Base-by-base conservation (phyloP, 2,113 vertebrate species). In the Neomonachus schauinslandi region DNA sequence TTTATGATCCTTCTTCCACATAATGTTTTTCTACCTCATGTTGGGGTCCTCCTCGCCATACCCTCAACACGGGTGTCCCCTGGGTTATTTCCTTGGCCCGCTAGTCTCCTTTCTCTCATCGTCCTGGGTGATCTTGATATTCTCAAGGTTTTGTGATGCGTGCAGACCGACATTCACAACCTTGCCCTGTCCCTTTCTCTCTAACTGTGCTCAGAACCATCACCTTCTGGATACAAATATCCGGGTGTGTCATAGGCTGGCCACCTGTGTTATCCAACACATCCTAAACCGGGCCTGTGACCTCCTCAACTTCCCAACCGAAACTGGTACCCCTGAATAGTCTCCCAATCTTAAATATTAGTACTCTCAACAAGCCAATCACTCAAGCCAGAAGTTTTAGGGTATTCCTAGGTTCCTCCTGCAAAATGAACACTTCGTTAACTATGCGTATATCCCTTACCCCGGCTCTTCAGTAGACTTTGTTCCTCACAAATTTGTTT, bases 361-460 rank as follows among this genome's bases (percentile, higher is more conserved):
- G 36, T 24, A 9, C 21, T 39, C 9, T 18, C 9, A 39, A 15
- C 10, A 49, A 83, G 19, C 4, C 18, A 53, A 12, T 39, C 4
- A 28, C 22, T 5, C 46, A 21, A 39, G 22, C 10, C 24, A 65
- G 67, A 80, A 57, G 2, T 5, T 5, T 69, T 13, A 42, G 36
- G 6, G 51, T 10, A 21, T n/a, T 15, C 24, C 13, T 71, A n/a
- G 36, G 16, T 65, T 19, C 21, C 10, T 15, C 33, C 15, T 53
- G 4, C 14, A 31, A 51, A 69, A 72, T 9, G 1, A 76, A 36
- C 36, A 39, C 7, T 24, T 6, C 2, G 2, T n/a, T 13, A n/a
- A 8, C 16, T 26, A 4, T 0, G 13, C 2, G 0, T 16, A 8
- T 5, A 59, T 1, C 26, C 26, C 36, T 26, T 7, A 11, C 1